phyloP scores from a whole-genome alignment of 2,797 vertebrate genomes.

The Denticeps clupeoides region DNA sequence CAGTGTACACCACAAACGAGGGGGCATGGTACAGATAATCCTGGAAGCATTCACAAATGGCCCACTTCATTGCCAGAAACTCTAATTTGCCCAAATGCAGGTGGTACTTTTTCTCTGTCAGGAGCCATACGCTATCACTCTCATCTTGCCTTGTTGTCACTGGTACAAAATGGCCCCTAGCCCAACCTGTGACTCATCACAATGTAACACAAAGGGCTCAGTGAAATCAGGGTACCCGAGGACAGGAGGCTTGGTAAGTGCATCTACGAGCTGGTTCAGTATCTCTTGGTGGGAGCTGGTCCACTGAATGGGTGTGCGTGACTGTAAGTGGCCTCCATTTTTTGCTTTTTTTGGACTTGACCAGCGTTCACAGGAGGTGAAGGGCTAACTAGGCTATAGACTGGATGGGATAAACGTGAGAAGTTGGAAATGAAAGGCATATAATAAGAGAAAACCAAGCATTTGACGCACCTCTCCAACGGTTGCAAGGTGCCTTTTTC shows the following conservation, averaged over 20 bases:
- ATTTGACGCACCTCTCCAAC: constrained; percentile 17
- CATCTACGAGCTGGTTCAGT: not conserved
- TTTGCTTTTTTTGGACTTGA: too few species aligned
- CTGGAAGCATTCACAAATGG: not conserved
- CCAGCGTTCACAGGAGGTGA: not conserved
- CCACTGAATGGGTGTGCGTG: not conserved
- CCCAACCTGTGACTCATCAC: constrained; percentile 9
- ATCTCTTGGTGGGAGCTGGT: not conserved
- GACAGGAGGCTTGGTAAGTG: not conserved
- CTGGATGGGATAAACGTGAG: constrained; percentile 3
- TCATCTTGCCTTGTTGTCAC: not conserved
- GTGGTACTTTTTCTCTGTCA: constrained; percentile 3
- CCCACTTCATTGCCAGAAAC: constrained; percentile 5
- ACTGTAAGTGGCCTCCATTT: not conserved
- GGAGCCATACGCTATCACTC: not conserved
- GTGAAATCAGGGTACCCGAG: constrained; percentile 3
- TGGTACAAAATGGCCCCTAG: constrained; percentile 7
- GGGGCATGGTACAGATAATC: not conserved
- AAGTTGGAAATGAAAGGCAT: constrained; percentile 13
- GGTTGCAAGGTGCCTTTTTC: constrained; percentile 2
- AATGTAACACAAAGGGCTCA: constrained; percentile 7
- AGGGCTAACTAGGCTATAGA: constrained; percentile 6
- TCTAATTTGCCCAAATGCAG: constrained; percentile 3
- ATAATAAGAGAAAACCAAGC: constrained; percentile 21
- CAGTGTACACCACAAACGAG: not conserved